Conservation (phyloP, 2,888 invertebrate genomes). For the Zygothrica quintamaculata region DNA sequence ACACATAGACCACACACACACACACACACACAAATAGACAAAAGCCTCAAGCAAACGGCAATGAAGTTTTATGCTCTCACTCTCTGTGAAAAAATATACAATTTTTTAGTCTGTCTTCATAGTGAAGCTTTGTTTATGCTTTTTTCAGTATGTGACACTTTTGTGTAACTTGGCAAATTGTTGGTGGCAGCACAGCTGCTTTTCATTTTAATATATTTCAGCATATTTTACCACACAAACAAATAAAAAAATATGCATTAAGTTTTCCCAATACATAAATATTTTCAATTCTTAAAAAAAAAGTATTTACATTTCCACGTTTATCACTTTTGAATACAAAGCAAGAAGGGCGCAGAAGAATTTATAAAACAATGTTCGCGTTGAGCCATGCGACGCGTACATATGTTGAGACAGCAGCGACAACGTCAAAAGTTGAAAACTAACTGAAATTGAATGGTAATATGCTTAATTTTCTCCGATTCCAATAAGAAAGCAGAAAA, state of each 20-base stretch:
- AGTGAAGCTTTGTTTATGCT: slow-evolving; percentile 62
- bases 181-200: slow-evolving; percentile 53
- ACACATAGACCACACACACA: slow-evolving; percentile 16
- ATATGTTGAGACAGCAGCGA: slow-evolving; percentile 37
- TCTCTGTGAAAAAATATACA: slow-evolving; percentile 44
- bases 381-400: slow-evolving; percentile 21
- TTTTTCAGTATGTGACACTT: slow-evolving; percentile 53
- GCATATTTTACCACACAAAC: slow-evolving; percentile 23
- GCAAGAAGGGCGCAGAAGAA: slow-evolving; percentile 33
- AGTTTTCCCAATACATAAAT: slow-evolving; percentile 40
- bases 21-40: slow-evolving; percentile 4
- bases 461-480: slow-evolving; percentile 71
- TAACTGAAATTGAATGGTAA: slow-evolving; percentile 77
- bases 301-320: slow-evolving; percentile 45
- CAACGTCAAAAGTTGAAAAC: slow-evolving; percentile 75
- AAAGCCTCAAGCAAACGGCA: slow-evolving; percentile 27
- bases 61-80: slow-evolving; percentile 62
- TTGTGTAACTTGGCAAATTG: slow-evolving; percentile 35
- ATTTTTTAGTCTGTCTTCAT: slow-evolving; percentile 49
- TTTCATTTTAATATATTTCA: slow-evolving; percentile 30
- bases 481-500: slow-evolving; percentile 78
- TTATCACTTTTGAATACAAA: slow-evolving; percentile 25
- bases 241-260: slow-evolving; percentile 5
- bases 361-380: slow-evolving; percentile 32
- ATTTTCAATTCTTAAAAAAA: slow-evolving; percentile 27